A percentile compares a stretch with the other conserved stretches of the same genome.
phyloP scores from a whole-genome alignment of 2,113 vertebrate genomes.

The Crotalus tigris region DNA sequence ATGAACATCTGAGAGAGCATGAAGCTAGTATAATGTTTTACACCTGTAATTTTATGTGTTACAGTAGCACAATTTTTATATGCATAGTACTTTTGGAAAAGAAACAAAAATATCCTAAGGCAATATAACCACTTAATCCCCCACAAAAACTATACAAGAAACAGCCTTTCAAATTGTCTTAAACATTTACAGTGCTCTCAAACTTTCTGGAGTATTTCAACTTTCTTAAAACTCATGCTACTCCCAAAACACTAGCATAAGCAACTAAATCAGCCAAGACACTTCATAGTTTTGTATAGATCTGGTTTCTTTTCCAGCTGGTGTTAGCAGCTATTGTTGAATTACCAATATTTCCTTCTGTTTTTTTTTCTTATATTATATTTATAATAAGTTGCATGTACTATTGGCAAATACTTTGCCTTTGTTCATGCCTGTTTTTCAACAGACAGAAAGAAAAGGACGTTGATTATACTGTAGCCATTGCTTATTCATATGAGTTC shows the following conservation, averaged over 20 bases:
- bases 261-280: conserved; percentile 55
- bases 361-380: background rate
- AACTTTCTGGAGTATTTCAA: conserved; percentile 68
- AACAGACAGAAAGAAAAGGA: background rate
- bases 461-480: background rate
- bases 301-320: background rate
- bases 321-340: background rate
- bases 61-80: conserved; percentile 14
- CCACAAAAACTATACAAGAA: conserved; percentile 66
- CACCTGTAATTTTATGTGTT: conserved; percentile 2
- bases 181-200: conserved; percentile 70
- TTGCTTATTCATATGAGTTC: background rate
- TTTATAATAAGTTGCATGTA: background rate
- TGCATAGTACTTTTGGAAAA: conserved; percentile 48
- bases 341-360: background rate
- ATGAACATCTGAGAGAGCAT: conserved; percentile 9
- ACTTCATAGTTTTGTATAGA: background rate
- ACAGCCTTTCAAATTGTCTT: conserved; percentile 71
- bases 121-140: conserved; percentile 69
- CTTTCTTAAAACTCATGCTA: conserved; percentile 59
- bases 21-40: conserved; percentile 31
- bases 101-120: conserved; percentile 59
- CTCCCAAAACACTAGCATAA: conserved; percentile 57
- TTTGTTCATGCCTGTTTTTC: background rate
- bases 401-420: background rate